phyloP scores from a whole-genome alignment of 35 echinoderm and acorn worm species.

The Acanthaster planci region DNA sequence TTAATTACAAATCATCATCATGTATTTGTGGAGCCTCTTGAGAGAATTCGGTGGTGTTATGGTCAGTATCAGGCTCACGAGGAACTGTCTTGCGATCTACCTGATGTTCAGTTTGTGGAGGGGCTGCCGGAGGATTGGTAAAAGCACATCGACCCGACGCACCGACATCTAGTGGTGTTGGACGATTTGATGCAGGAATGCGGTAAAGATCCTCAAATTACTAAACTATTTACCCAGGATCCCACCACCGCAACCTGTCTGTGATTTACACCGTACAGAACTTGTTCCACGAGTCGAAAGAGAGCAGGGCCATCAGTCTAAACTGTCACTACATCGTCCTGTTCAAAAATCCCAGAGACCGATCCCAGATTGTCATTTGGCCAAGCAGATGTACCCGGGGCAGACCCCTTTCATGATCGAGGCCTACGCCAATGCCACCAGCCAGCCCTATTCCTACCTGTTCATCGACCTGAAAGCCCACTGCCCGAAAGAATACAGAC shows the following conservation, averaged over 20 bases:
- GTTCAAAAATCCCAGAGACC: constrained; percentile 63
- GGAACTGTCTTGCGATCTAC: constrained; percentile 22
- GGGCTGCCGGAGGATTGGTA: constrained; percentile 48
- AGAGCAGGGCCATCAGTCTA: constrained; percentile 74
- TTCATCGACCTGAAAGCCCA: constrained; percentile 51
- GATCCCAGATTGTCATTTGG: constrained; percentile 47
- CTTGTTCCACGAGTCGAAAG: constrained; percentile 61
- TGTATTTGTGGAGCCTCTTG: constrained; percentile 33
- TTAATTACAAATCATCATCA: constrained; percentile 53
- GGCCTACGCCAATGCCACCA: constrained; percentile 42
- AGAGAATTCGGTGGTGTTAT: constrained; percentile 74
- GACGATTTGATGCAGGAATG: constrained; percentile 78
- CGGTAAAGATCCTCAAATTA: constrained; percentile 40
- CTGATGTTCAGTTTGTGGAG: constrained; percentile 50
- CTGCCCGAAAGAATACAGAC: constrained; percentile 16
- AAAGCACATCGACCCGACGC: constrained; percentile 23
- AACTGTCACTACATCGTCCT: constrained; percentile 69
- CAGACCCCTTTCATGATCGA: constrained; percentile 46
- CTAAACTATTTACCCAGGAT: constrained; percentile 64
- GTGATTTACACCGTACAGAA: constrained; percentile 71
- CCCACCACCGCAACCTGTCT: constrained; percentile 61
- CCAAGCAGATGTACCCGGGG: constrained; percentile 61
- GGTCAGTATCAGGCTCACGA: constrained; percentile 51
- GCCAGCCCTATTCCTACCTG: constrained; percentile 43
- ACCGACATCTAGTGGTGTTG: constrained; percentile 58